Evolutionary conservation across 2,888 invertebrate genomes (phyloP), one percentile per base, ranked within the genome.

Genomic region (Dynastes tityus): DNA sequence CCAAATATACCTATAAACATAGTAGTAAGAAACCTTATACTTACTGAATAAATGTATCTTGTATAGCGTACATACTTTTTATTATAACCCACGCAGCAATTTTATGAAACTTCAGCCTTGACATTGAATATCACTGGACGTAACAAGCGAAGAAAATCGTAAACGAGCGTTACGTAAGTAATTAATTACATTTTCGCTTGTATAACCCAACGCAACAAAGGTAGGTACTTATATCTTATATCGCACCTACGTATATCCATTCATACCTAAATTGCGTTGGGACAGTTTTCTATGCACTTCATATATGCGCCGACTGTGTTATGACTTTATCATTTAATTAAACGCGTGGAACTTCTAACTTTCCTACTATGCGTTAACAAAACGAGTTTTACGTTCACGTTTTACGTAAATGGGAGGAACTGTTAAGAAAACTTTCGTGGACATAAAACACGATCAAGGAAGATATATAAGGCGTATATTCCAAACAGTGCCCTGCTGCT

Each of bases 81-180:
- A 51, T 45, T 27, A 45, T 27, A 1, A 27, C 64, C 63, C 51
- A 75, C 64, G 64, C 63, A 45, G 63, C 29, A 51, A 51, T 51
- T 63, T 75, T 63, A 75, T 71, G 37, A 75, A 63, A 75, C 63
- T 55, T 75, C 29, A 75, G 49, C 75, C 75, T 63, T 75, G 75
- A 75, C 75, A 75, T 63, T 64, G 75, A 75, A 32, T 64, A 22
- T 64, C 63, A n/a, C 16, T 71, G 71, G 53, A 71, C 22, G 67
- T 49, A 27, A 49, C 67, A 67, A 55, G 55, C 71, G 55, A 71
- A 22, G 71, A 71, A 71, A 71, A 71, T 71, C 55, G 55, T 55
- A 32, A 71, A 37, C 55, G 71, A 37, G 27, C 29, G 55, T 71
- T 55, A 71, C 71, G 71, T 71, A 71, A 55, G 55, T 32, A 55